These are phyloP conservation scores for Drosophila yooni DNA, from an alignment of 2,888 invertebrate species.

Conservation along the genomic window DNA sequence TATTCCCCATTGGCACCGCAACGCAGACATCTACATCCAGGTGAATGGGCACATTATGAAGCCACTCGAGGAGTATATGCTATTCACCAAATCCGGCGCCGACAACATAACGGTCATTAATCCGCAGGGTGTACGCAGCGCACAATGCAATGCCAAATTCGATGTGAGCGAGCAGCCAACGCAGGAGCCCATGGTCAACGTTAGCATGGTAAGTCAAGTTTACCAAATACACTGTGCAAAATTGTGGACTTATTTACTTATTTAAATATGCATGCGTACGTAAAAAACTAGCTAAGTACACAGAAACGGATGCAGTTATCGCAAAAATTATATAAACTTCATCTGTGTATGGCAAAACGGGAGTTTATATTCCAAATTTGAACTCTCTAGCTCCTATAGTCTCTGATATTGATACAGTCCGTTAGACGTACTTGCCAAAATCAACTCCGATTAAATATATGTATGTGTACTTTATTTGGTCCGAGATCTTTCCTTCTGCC, in stretches of 20 bases:
- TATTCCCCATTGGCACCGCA: constrained; percentile 33
- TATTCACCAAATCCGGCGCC: constrained; percentile 93
- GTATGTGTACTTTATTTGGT: too few relatives aligned
- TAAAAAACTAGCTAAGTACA: too few relatives aligned
- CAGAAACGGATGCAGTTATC: too few relatives aligned
- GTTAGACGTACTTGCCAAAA: too few relatives aligned
- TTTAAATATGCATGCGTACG: too few relatives aligned
- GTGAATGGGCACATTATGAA: constrained; percentile 93
- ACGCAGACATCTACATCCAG: constrained; percentile 92
- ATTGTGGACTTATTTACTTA: neutral
- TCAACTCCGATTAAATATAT: too few relatives aligned
- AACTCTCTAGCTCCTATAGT: neutral
- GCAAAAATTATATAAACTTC: neutral
- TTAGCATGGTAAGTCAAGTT: constrained; percentile 86
- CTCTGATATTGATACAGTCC: too few relatives aligned
- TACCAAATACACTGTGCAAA: neutral
- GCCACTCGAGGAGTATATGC: constrained; percentile 95
- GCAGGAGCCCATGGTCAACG: constrained; percentile 87
- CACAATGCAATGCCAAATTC: constrained; percentile 93
- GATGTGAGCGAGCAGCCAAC: constrained; percentile 87
- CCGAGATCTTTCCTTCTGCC: neutral
- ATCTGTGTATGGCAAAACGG: neutral
- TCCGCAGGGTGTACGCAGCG: constrained; percentile 93
- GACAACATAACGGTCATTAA: constrained; percentile 95
- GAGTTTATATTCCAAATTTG: neutral